These are phyloP conservation scores for Buathra laborator DNA, from an alignment of 2,888 invertebrate genomes.

Conservation along the genomic window DNA sequence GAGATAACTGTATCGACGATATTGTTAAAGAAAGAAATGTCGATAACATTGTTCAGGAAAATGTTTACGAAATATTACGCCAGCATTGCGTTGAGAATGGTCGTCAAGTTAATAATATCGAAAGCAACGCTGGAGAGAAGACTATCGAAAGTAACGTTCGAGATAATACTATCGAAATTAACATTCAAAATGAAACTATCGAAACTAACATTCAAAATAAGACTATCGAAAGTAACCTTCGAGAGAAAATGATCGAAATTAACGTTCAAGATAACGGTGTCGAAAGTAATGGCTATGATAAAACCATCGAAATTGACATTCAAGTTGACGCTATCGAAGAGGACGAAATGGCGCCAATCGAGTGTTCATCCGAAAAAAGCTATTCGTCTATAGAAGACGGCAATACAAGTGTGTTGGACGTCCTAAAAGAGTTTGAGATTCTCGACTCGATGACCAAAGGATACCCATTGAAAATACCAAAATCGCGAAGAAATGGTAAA, in stretches of 20 bases:
- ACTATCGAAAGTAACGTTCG: neutral
- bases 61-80: too few species aligned
- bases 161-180: neutral
- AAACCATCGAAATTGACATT: neutral
- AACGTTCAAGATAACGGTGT: neutral
- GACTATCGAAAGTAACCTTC: neutral
- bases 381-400: neutral
- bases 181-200: neutral
- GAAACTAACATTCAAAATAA: neutral
- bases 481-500: neutral
- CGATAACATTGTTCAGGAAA: neutral
- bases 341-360: neutral
- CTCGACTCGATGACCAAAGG: neutral
- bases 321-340: neutral
- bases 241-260: neutral
- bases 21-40: neutral
- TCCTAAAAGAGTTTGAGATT: conserved; percentile 9
- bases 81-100: too few species aligned
- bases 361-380: neutral
- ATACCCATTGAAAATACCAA: neutral
- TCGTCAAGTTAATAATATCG: conserved; percentile 69
- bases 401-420: conserved; percentile 2
- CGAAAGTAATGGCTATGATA: conserved; percentile 70
- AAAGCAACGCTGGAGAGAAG: conserved; percentile 1
- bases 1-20: neutral